Conservation (phyloP, 1,140 invertebrate species). For the Anthonomus grandis region DNA sequence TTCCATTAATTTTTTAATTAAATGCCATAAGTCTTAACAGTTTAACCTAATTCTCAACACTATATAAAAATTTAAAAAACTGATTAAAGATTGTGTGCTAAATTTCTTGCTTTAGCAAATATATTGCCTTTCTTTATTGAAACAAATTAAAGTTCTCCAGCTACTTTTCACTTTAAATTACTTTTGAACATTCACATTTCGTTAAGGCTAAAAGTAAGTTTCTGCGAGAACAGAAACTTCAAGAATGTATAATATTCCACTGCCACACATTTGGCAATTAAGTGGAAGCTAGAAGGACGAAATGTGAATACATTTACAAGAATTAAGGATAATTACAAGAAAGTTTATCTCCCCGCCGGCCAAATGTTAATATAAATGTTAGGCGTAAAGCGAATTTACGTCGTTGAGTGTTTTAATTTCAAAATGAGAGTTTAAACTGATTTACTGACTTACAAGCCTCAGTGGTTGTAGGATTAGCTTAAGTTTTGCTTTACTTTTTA, state of each 20-base stretch:
- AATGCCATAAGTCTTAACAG: too few relatives aligned
- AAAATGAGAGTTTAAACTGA: too few relatives aligned
- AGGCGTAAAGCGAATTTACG: too few relatives aligned
- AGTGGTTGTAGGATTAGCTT: too few relatives aligned
- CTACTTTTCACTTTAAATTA: neutral
- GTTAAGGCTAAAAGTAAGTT: neutral
- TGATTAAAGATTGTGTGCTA: neutral
- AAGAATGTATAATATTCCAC: slow-evolving; percentile 2
- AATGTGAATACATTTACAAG: slow-evolving; percentile 16
- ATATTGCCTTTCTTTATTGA: neutral
- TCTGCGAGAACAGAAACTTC: slow-evolving; percentile 3
- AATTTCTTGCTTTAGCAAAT: neutral
- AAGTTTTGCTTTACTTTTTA: too few relatives aligned
- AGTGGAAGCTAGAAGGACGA: slow-evolving; percentile 1
- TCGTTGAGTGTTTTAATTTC: too few relatives aligned
- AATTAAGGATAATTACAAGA: slow-evolving; percentile 18
- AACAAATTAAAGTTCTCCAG: neutral
- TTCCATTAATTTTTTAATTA: too few relatives aligned
- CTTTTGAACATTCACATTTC: neutral
- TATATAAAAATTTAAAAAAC: too few relatives aligned
- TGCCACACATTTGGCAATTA: slow-evolving; percentile 18
- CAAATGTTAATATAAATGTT: slow-evolving; percentile 4
- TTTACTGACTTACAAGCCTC: too few relatives aligned
- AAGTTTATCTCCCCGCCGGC: slow-evolving; percentile 1
- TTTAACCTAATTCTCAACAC: too few relatives aligned